phyloP scores from a whole-genome alignment of 2,888 invertebrate genomes.

The Mechanitis messenoides region DNA sequence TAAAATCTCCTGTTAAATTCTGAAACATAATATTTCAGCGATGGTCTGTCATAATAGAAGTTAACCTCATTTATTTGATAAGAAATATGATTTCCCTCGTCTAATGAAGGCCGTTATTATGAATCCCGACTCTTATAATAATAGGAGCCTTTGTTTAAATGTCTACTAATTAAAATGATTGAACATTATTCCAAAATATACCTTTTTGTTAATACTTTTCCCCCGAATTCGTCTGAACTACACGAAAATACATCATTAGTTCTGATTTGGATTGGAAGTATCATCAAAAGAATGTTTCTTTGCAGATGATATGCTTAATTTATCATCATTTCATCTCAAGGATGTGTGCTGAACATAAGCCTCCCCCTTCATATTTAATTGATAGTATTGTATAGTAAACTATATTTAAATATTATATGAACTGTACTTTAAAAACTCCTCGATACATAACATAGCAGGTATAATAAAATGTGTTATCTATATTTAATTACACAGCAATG shows the following conservation, averaged over 20 bases:
- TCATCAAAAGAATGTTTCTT: no score
- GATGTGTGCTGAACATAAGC: no score
- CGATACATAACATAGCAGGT: no score
- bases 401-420: no score
- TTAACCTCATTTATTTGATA: conserved; percentile 7
- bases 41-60: neutral
- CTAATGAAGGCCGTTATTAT: conserved; percentile 61
- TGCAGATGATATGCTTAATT: no score
- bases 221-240: neutral
- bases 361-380: no score
- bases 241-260: no score
- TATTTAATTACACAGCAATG: conserved; percentile 8
- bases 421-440: no score
- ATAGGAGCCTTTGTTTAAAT: conserved; percentile 4
- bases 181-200: neutral
- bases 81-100: conserved; percentile 15
- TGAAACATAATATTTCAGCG: conserved; percentile 9
- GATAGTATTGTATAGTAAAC: no score
- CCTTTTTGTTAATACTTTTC: neutral
- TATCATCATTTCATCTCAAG: no score
- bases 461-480: neutral
- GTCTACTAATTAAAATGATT: conserved; percentile 6
- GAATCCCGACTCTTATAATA: conserved; percentile 36
- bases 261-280: no score
- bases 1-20: neutral